Evolutionary conservation across 2,113 vertebrate species (phyloP).

Genomic region (Macheiramphus alcinus): DNA sequence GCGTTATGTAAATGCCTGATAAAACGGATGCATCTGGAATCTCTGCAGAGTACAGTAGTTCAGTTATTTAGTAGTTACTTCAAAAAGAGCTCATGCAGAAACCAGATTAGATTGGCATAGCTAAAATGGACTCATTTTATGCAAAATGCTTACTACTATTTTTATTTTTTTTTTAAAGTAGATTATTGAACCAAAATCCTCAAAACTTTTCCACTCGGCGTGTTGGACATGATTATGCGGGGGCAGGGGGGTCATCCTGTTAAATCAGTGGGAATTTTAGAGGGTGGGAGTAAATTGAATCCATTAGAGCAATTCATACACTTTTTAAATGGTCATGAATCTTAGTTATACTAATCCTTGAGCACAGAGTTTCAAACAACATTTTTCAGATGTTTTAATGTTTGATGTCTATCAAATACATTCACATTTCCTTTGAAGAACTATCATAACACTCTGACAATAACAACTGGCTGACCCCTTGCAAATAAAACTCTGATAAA

Average conservation of each 20-base stretch:
- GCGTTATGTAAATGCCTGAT: background rate
- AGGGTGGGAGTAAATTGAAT: background rate
- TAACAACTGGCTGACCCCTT: background rate
- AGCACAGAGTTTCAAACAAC: background rate
- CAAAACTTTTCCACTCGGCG: too few relatives aligned
- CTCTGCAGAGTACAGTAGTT: background rate
- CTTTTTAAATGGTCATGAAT: background rate
- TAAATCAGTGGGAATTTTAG: background rate
- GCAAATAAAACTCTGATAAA: slow-evolving; percentile 11
- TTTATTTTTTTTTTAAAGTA: background rate
- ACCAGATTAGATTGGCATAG: background rate
- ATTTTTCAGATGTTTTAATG: background rate
- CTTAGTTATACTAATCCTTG: background rate
- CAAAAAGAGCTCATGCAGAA: background rate
- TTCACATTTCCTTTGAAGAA: background rate
- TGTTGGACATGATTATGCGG: background rate
- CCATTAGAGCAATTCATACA: background rate
- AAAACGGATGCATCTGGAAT: slow-evolving; percentile 1
- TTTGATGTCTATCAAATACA: background rate
- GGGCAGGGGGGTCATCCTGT: background rate
- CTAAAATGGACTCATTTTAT: slow-evolving; percentile 1
- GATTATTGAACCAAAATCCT: too few relatives aligned
- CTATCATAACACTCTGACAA: background rate
- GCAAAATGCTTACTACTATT: background rate
- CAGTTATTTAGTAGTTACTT: slow-evolving; percentile 5